Base-by-base conservation (phyloP, 2,113 vertebrate genomes). In the Python bivittatus region DNA sequence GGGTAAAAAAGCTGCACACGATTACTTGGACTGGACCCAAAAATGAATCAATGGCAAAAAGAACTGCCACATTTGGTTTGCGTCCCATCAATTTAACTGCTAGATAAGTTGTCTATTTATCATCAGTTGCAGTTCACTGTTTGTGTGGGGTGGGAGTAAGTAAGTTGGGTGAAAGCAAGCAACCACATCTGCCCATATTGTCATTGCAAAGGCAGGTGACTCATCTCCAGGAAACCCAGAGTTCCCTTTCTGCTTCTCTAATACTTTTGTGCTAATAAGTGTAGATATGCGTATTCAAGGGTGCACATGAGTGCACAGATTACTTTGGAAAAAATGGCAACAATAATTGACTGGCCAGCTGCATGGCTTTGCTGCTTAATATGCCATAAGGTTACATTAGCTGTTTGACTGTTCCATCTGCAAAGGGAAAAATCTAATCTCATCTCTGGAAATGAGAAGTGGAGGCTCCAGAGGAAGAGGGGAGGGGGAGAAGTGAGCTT, bases 191-290 rank as follows among this genome's bases (percentile, higher is more conserved):
- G 57, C 44, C 58, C 84, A 20, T 60, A 61, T 25, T 13, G 11
- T 91, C 27, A 12, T 20, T 68, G 22, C 52, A 72, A 33, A 29
- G 72, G 33, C 22, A 68, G 85, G 48, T 91, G 91, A 91, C 33
- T 91, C 60, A 87, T 91, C 52, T 22, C 91, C 57, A 91, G 52
- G 85, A 91, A 29, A 91, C 52, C 33, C 68, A 83, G 64, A 38
- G 22, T 57, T 90, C 42, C 89, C 23, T 87, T 42, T 91, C n/a
- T 91, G 48, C 8, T 86, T n/a, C 60, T 91, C 57, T 85, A 91
- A 58, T 33, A 91, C 22, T 27, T n/a, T 54, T 15, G 38, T 72
- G 60, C 85, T 87, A 87, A 72, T 91, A 86, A 86, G 52, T 38
- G 12, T 68, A 64, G 58, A 57, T 11, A 57, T 56, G 7, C 60